These are phyloP conservation scores for Tachuris rubrigastra DNA, from an alignment of 2,113 vertebrate genomes.

Conservation along the genomic window DNA sequence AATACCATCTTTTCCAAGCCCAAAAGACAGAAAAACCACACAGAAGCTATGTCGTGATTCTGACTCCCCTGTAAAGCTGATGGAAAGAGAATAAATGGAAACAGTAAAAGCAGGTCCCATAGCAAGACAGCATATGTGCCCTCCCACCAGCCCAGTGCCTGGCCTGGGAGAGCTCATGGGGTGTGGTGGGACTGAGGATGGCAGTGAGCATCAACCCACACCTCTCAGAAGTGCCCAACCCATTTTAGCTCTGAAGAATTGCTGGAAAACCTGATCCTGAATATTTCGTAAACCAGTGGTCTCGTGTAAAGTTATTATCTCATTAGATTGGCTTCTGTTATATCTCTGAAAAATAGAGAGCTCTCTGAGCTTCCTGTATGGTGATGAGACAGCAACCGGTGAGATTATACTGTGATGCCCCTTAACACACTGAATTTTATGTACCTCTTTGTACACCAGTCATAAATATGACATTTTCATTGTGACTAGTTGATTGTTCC, in stretches of 20 bases:
- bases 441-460: background rate
- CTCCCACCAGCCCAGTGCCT: background rate
- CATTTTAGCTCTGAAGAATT: background rate
- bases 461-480: background rate
- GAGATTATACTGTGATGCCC: background rate
- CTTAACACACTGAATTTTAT: background rate
- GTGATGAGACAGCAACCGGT: background rate
- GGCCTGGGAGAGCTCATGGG: background rate
- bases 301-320: background rate
- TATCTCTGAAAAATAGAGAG: background rate
- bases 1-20: background rate
- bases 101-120: background rate
- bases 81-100: background rate
- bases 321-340: background rate
- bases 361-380: background rate
- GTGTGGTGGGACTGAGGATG: too few species aligned
- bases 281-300: background rate
- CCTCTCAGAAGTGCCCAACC: background rate
- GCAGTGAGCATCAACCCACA: background rate
- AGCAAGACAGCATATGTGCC: background rate
- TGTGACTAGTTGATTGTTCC: background rate
- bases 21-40: background rate
- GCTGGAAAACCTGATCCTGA: background rate
- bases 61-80: background rate
- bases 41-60: accelerated